phyloP scores from a whole-genome alignment of 2,113 vertebrate genomes.

The Scalopus aquaticus region DNA sequence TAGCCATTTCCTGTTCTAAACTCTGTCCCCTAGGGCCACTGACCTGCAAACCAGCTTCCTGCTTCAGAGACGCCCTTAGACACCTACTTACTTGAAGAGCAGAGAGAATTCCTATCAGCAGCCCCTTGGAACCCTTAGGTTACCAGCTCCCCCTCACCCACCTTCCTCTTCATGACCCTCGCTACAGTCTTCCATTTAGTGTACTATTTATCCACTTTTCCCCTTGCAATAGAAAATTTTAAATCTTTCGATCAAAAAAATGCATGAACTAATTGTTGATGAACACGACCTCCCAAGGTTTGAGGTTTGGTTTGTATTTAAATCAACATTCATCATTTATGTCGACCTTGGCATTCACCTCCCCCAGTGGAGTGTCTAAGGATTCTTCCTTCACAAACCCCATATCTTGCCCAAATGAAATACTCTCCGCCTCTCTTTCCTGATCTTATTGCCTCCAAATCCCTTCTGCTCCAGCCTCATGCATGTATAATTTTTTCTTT shows the following conservation, averaged over 20 bases:
- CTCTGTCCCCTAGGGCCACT: not conserved
- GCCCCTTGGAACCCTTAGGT: not conserved
- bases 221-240: not conserved
- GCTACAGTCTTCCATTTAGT: not conserved
- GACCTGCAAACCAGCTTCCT: conserved; percentile 9
- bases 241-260: not conserved
- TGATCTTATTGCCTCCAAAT: not conserved
- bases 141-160: not conserved
- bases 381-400: not conserved
- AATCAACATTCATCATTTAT: not conserved
- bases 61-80: not conserved
- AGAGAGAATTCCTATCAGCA: not conserved
- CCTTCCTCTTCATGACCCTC: not conserved
- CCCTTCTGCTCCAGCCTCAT: not conserved
- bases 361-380: not conserved
- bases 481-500: not conserved
- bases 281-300: not conserved
- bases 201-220: not conserved
- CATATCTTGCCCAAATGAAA: not conserved
- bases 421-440: not conserved
- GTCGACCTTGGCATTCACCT: not conserved
- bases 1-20: conserved; percentile 50
- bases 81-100: not conserved
- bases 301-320: not conserved
- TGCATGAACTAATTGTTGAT: not conserved